Percentiles rank a stretch among this genome's conserved stretches.
Evolutionary conservation across 1,140 invertebrate species (phyloP).

Genomic region (Calephelis nemesis): DNA sequence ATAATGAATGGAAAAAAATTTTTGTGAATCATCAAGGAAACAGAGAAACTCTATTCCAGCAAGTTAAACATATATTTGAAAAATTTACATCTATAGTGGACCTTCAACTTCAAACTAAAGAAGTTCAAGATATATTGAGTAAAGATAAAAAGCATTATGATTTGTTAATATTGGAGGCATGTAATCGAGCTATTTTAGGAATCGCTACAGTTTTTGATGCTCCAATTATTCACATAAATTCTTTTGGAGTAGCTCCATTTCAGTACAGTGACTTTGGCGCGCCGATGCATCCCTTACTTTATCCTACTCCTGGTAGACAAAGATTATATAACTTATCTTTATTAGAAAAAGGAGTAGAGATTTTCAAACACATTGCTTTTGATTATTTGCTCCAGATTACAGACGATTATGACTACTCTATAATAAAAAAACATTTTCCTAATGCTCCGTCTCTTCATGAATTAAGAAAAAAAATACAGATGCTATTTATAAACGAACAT

Average conservation of each 20-base stretch:
- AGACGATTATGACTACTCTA: conserved; percentile 27
- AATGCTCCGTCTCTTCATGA: conserved; percentile 52
- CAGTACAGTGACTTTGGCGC: conserved; percentile 52
- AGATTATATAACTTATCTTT: conserved; percentile 41
- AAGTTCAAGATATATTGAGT: conserved; percentile 41
- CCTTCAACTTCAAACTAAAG: conserved; percentile 23
- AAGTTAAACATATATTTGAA: conserved; percentile 23
- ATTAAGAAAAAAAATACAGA: conserved; percentile 68
- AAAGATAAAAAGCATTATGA: conserved; percentile 51
- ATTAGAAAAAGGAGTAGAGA: conserved; percentile 45
- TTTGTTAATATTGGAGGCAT: conserved; percentile 50
- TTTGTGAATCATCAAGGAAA: conserved; percentile 15
- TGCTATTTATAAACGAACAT: conserved; percentile 78
- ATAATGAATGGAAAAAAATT: conserved; percentile 24
- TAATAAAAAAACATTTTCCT: conserved; percentile 36
- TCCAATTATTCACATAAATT: conserved; percentile 63
- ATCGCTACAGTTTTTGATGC: conserved; percentile 62
- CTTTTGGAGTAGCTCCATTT: conserved; percentile 35
- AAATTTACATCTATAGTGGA: conserved; percentile 19
- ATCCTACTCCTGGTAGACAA: conserved; percentile 59
- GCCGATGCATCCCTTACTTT: conserved; percentile 64
- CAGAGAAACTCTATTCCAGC: conserved; percentile 15
- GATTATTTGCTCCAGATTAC: neutral
- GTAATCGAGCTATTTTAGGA: conserved; percentile 36
- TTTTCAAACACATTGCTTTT: conserved; percentile 30